phyloP scores from a whole-genome alignment of 2,113 vertebrate genomes.

The Canis aureus region DNA sequence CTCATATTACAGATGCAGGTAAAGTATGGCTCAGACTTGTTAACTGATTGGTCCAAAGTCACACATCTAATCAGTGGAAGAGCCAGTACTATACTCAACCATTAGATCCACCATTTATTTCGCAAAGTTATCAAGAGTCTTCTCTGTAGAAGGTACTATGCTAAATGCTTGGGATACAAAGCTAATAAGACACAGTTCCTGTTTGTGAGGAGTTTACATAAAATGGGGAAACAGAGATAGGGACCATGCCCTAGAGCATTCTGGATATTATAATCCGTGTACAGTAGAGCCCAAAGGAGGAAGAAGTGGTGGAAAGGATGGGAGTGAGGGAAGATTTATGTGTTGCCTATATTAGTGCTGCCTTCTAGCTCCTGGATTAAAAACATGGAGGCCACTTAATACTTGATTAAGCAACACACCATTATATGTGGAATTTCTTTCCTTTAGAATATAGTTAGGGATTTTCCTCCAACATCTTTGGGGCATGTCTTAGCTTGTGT shows the following conservation, averaged over 20 bases:
- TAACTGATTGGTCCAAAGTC: neutral
- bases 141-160: neutral
- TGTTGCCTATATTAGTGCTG: neutral
- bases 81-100: neutral
- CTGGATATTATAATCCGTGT: neutral
- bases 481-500: neutral
- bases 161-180: neutral
- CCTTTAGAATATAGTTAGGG: neutral
- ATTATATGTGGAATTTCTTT: neutral
- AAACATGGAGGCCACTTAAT: neutral
- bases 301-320: neutral
- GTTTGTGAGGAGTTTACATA: neutral
- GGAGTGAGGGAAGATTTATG: neutral
- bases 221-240: neutral
- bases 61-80: neutral
- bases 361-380: neutral
- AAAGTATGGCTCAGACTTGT: constrained; percentile 7
- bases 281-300: neutral
- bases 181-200: neutral
- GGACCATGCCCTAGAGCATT: neutral
- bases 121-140: constrained; percentile 5
- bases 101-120: neutral
- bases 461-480: neutral
- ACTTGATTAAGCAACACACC: neutral
- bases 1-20: neutral